These are phyloP conservation scores for Struthio camelus DNA, from an alignment of 2,113 vertebrate species.

Conservation along the genomic window DNA sequence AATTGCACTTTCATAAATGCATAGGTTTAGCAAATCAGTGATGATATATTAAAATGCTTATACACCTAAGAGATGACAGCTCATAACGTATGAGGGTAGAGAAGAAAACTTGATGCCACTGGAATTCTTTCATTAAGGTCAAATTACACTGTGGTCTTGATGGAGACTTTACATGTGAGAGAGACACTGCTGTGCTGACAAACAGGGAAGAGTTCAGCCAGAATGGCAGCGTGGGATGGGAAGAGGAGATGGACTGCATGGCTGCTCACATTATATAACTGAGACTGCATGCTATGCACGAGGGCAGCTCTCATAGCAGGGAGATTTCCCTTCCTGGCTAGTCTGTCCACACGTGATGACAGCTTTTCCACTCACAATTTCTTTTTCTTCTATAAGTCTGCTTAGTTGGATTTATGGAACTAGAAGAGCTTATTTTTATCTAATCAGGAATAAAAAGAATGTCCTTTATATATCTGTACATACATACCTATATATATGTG, in stretches of 20 bases:
- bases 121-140: neutral
- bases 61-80: neutral
- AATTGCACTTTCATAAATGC: neutral
- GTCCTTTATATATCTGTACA: neutral
- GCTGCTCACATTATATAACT: neutral
- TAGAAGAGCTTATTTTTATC: neutral
- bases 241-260: neutral
- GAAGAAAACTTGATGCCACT: neutral
- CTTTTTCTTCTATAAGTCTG: neutral
- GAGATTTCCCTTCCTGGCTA: neutral
- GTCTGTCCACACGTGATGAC: neutral
- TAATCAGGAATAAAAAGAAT: neutral
- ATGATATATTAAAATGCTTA: neutral
- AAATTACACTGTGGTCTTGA: neutral
- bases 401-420: neutral
- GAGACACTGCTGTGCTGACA: neutral
- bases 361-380: neutral
- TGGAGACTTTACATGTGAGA: neutral
- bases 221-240: neutral
- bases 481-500: neutral
- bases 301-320: neutral
- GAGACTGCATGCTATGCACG: neutral
- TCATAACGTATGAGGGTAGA: neutral
- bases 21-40: neutral
- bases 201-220: neutral